Conservation (phyloP, 2,113 vertebrate genomes). For the Nothoprocta perdicaria region DNA sequence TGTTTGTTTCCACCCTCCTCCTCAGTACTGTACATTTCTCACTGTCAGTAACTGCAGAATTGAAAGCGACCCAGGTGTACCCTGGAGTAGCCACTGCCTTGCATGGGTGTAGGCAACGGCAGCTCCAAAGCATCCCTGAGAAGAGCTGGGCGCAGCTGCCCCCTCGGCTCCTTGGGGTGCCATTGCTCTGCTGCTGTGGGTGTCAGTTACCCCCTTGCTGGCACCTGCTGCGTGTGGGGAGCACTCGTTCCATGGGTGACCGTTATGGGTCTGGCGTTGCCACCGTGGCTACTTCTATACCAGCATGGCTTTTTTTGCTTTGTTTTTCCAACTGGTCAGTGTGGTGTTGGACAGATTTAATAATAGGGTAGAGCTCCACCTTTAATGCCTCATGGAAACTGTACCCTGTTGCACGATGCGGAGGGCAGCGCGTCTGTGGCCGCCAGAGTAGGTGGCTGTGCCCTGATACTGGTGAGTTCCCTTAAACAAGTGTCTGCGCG, state of each 20-base stretch:
- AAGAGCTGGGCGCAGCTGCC: neutral
- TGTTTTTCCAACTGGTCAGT: too few relatives aligned
- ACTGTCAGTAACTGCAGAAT: rapidly evolving
- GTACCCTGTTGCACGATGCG: neutral
- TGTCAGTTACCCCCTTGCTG: neutral
- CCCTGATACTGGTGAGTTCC: neutral
- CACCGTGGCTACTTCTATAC: too few relatives aligned
- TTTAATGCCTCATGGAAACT: too few relatives aligned
- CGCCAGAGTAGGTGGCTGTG: rapidly evolving
- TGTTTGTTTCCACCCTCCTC: rapidly evolving
- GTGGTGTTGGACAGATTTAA: neutral
- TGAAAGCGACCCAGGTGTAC: too few relatives aligned
- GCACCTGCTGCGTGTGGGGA: rapidly evolving
- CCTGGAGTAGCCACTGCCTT: too few relatives aligned
- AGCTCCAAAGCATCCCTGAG: neutral
- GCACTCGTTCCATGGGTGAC: too few relatives aligned
- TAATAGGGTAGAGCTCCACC: neutral
- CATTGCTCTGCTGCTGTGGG: rapidly evolving
- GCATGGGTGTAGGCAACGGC: neutral
- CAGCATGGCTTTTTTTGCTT: too few relatives aligned
- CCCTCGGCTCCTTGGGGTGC: neutral
- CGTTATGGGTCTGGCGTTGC: rapidly evolving
- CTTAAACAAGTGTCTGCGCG: neutral
- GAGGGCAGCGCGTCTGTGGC: neutral
- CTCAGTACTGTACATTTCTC: rapidly evolving